Evolutionary conservation across 2,113 vertebrate species (phyloP).

Genomic region (Hydropotes inermis): DNA sequence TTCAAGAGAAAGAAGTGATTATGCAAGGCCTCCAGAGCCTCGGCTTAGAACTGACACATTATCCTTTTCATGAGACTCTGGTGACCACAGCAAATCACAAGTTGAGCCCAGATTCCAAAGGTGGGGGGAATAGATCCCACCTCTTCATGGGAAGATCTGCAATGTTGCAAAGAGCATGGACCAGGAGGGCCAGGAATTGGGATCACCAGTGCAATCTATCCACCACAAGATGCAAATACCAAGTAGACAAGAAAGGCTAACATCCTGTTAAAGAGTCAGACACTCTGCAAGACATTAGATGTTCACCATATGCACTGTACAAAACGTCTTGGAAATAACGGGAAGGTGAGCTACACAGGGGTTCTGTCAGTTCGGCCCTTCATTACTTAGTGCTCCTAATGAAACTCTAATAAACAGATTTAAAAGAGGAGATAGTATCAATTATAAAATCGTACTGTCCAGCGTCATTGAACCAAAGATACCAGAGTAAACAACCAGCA

Average conservation of each 20-base stretch:
- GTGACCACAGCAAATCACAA: neutral
- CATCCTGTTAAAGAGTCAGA: neutral
- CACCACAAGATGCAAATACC: neutral
- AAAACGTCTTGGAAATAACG: neutral
- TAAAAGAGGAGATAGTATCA: constrained; percentile 22
- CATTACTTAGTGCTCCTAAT: neutral
- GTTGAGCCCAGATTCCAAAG: neutral
- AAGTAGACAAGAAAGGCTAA: neutral
- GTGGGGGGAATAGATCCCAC: neutral
- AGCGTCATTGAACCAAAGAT: neutral
- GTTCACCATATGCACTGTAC: neutral
- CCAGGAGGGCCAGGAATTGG: neutral
- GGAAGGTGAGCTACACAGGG: neutral
- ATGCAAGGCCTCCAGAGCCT: neutral
- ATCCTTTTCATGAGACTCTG: neutral
- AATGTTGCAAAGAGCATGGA: neutral
- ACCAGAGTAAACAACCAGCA: constrained; percentile 11
- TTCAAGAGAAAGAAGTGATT: neutral
- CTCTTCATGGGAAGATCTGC: neutral
- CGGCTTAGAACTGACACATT: neutral
- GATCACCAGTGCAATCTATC: neutral
- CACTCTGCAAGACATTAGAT: neutral
- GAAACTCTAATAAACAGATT: neutral
- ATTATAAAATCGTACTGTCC: constrained; percentile 15
- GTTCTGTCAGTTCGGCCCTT: neutral